Conservation (phyloP, 2,888 invertebrate species). For the Callosobruchus maculatus region DNA sequence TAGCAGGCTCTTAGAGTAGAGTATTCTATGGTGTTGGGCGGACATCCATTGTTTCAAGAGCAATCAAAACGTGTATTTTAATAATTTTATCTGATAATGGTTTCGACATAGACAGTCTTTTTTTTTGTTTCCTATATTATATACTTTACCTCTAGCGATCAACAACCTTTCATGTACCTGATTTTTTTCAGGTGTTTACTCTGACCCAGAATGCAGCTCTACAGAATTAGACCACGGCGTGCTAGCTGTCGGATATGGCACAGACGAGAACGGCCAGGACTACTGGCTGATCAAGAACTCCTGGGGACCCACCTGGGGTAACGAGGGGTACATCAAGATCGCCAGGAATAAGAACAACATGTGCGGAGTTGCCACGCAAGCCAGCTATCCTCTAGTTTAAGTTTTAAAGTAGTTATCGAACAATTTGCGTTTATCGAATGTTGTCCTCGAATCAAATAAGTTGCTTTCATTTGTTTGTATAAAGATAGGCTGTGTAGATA, state of each 20-base stretch:
- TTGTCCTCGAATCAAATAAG: background rate
- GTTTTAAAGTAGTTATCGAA: background rate
- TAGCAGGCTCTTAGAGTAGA: too few relatives aligned
- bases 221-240: conserved; percentile 80
- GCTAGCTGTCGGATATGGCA: conserved; percentile 78
- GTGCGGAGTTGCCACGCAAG: conserved; percentile 80
- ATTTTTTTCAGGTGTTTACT: conserved; percentile 43
- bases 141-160: too few relatives aligned
- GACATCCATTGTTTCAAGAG: too few relatives aligned
- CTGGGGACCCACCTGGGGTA: conserved; percentile 79
- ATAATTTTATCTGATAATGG: too few relatives aligned
- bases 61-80: too few relatives aligned
- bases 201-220: conserved; percentile 72
- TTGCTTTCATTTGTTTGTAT: background rate
- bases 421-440: background rate
- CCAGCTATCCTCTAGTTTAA: conserved; percentile 84
- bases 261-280: conserved; percentile 66
- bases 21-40: too few relatives aligned
- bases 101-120: too few relatives aligned
- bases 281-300: conserved; percentile 90
- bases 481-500: background rate
- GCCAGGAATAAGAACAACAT: conserved; percentile 77
- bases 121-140: too few relatives aligned
- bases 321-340: conserved; percentile 84
- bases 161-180: background rate